phyloP scores from a whole-genome alignment of 2,113 vertebrate species.

The Dascyllus trimaculatus region DNA sequence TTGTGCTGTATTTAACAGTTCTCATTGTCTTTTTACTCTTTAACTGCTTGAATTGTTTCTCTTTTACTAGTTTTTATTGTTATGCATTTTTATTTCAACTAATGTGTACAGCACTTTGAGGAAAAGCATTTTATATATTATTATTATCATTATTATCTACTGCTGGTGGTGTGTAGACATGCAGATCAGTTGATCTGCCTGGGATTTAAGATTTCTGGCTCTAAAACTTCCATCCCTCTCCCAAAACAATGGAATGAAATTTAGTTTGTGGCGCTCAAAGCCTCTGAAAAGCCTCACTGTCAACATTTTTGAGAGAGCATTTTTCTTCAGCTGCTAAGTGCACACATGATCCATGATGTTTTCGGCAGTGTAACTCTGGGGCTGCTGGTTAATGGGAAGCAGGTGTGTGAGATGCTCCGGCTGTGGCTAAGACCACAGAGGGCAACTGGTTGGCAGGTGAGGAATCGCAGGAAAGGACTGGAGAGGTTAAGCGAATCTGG shows the following conservation, averaged over 20 bases:
- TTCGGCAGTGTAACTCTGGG: not conserved
- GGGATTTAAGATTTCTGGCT: not conserved
- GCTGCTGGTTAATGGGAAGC: slow-evolving; percentile 16
- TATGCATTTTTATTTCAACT: too few relatives aligned
- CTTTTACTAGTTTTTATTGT: too few relatives aligned
- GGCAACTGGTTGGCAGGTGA: not conserved
- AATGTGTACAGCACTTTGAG: too few relatives aligned
- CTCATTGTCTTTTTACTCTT: too few relatives aligned
- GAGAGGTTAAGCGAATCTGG: slow-evolving; percentile 6
- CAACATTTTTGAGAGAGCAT: too few relatives aligned
- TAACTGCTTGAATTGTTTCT: too few relatives aligned
- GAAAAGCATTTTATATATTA: too few relatives aligned
- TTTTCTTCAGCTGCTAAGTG: too few relatives aligned
- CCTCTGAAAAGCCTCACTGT: not conserved
- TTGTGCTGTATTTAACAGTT: too few relatives aligned
- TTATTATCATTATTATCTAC: too few relatives aligned
- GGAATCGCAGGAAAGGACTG: not conserved
- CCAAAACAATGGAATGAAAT: not conserved
- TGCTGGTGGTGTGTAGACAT: not conserved
- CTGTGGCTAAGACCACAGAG: not conserved
- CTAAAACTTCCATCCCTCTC: not conserved
- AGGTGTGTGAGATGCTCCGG: slow-evolving; percentile 13
- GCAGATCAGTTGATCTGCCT: slow-evolving; percentile 17
- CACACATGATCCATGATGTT: too few relatives aligned
- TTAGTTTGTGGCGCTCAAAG: not conserved